These are phyloP conservation scores for Pagetopsis macropterus DNA, from an alignment of 2,797 vertebrate species.

Conservation along the genomic window DNA sequence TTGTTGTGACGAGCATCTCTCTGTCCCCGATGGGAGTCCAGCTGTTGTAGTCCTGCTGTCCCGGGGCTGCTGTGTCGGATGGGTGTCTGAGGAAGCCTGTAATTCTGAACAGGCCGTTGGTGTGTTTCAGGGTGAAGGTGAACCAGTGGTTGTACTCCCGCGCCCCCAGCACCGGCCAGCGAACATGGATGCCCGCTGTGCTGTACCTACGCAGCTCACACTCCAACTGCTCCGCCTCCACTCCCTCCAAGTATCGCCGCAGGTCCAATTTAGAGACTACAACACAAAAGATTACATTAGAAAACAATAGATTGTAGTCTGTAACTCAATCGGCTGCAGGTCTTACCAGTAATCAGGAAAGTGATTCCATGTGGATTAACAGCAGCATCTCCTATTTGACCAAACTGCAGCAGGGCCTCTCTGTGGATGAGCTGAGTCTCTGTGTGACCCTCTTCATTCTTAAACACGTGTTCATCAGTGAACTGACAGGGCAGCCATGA, in stretches of 20 bases:
- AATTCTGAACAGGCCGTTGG: constrained; percentile 58
- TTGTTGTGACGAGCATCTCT: constrained; percentile 69
- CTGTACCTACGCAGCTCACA: constrained; percentile 81
- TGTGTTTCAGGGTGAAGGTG: constrained; percentile 72
- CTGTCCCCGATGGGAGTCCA: constrained; percentile 59
- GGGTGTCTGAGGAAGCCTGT: constrained; percentile 77
- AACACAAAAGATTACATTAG: neutral
- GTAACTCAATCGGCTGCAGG: neutral
- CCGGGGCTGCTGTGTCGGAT: constrained; percentile 41
- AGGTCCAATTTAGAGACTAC: constrained; percentile 79
- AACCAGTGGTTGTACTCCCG: constrained; percentile 78
- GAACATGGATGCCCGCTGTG: constrained; percentile 67
- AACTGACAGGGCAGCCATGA: constrained; percentile 82
- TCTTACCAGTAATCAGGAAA: constrained; percentile 79
- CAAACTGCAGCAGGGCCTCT: constrained; percentile 81
- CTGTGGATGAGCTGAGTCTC: constrained; percentile 61
- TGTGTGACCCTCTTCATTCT: constrained; percentile 24
- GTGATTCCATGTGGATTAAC: constrained; percentile 72
- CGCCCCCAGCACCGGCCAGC: constrained; percentile 75
- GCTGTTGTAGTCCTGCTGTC: constrained; percentile 58
- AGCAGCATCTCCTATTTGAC: constrained; percentile 67
- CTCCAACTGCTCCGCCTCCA: constrained; percentile 58
- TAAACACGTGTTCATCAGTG: constrained; percentile 63
- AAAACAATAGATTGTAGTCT: neutral
- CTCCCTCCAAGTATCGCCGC: constrained; percentile 53